A percentile compares a stretch with the other conserved stretches of the same genome.
Conservation (phyloP, 2,888 invertebrate genomes). For the Pyrrhia umbra region DNA sequence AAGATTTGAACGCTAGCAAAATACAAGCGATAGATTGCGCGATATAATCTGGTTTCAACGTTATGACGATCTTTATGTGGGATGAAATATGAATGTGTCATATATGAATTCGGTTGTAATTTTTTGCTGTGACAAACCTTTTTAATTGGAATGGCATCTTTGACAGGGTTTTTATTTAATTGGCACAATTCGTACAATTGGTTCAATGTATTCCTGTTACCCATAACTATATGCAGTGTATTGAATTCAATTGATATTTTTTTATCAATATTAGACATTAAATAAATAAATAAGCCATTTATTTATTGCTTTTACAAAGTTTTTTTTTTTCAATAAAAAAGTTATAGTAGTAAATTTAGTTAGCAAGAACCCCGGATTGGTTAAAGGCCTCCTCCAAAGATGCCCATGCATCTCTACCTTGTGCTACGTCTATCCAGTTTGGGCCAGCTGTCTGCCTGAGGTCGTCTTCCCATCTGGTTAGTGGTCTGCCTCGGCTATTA, state of each 20-base stretch:
- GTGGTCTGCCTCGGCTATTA: neutral
- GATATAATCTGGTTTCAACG: slow-evolving; percentile 55
- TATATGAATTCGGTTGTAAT: slow-evolving; percentile 32
- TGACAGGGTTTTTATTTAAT: slow-evolving; percentile 24
- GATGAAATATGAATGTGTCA: slow-evolving; percentile 29
- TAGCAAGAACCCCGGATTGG: neutral
- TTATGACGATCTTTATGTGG: slow-evolving; percentile 27
- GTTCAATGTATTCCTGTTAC: neutral
- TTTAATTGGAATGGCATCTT: slow-evolving; percentile 49
- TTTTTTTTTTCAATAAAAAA: too few species aligned
- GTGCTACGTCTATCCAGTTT: neutral
- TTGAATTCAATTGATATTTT: neutral
- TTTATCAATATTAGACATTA: neutral
- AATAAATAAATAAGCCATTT: too few species aligned
- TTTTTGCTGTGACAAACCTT: slow-evolving; percentile 35
- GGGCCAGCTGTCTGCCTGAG: too few species aligned
- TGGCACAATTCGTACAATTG: slow-evolving; percentile 24
- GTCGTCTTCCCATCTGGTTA: too few species aligned
- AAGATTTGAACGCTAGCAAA: slow-evolving; percentile 53
- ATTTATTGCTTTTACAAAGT: too few species aligned
- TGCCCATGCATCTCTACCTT: neutral
- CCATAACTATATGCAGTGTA: neutral
- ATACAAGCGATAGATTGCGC: slow-evolving; percentile 57
- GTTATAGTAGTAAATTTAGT: too few species aligned
- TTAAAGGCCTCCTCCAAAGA: neutral